phyloP scores from a whole-genome alignment of 2,888 invertebrate genomes.

The Amblyjoppa fuscipennis region DNA sequence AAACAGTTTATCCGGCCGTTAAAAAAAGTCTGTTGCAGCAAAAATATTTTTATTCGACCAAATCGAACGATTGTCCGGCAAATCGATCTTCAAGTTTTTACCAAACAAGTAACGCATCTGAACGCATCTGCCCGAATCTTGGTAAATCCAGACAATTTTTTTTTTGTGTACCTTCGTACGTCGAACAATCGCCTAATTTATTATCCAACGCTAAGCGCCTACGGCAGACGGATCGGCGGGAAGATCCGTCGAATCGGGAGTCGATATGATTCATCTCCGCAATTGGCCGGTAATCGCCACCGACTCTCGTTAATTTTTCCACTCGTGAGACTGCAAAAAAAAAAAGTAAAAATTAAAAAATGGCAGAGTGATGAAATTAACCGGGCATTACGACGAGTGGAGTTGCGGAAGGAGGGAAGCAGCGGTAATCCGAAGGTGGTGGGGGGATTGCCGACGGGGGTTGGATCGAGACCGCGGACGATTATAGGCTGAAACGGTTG shows the following conservation, averaged over 20 bases:
- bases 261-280: neutral
- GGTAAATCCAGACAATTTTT: neutral
- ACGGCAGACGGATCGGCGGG: neutral
- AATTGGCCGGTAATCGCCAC: neutral
- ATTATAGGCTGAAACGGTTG: constrained; percentile 60
- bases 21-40: too few species aligned
- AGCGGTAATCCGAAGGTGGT: constrained; percentile 6
- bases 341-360: constrained; percentile 42
- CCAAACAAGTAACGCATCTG: too few species aligned
- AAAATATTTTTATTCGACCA: too few species aligned
- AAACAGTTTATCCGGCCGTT: too few species aligned
- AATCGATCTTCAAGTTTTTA: too few species aligned
- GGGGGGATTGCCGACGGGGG: neutral
- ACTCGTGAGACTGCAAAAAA: neutral
- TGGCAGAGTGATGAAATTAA: constrained; percentile 78
- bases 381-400: constrained; percentile 74
- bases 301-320: neutral
- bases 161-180: neutral
- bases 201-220: neutral
- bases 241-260: neutral
- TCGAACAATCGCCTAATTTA: neutral
- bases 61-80: too few species aligned
- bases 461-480: constrained; percentile 56
- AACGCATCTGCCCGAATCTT: too few species aligned
- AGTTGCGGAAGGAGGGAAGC: constrained; percentile 30